phyloP scores from a whole-genome alignment of 2,113 vertebrate genomes.

The Colistium nudipinnis region DNA sequence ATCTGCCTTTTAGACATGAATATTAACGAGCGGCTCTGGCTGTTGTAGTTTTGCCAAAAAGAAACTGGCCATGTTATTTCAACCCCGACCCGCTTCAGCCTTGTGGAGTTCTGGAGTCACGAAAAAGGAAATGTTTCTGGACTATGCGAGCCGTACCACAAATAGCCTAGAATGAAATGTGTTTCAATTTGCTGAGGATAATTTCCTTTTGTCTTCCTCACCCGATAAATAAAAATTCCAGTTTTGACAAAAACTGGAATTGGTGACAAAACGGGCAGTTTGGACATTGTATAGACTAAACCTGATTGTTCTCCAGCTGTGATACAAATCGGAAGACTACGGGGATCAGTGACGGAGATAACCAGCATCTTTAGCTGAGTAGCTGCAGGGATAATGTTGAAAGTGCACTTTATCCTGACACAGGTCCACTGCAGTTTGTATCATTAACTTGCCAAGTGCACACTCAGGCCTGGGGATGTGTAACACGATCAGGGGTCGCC shows the following conservation, averaged over 20 bases:
- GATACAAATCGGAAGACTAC: neutral
- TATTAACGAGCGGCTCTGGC: conserved; percentile 12
- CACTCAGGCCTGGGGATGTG: conserved; percentile 39
- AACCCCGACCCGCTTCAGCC: neutral
- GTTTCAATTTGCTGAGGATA: no score
- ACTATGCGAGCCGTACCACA: neutral
- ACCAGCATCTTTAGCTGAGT: no score
- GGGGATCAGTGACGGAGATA: neutral
- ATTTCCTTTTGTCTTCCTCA: neutral
- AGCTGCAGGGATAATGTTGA: neutral
- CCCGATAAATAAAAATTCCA: no score
- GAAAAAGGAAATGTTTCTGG: neutral
- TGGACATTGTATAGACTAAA: no score
- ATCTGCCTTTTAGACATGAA: conserved; percentile 15
- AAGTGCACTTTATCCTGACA: neutral
- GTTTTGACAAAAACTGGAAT: no score
- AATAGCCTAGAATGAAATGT: neutral
- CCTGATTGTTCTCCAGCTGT: no score
- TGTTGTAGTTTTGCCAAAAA: conserved; percentile 1
- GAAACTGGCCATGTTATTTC: neutral
- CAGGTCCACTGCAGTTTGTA: neutral
- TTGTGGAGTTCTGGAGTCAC: neutral
- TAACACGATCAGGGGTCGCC: conserved; percentile 41
- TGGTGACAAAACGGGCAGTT: no score
- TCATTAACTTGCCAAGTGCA: conserved; percentile 5